phyloP scores from a whole-genome alignment of 2,113 vertebrate species.

The Oryzias javanicus region DNA sequence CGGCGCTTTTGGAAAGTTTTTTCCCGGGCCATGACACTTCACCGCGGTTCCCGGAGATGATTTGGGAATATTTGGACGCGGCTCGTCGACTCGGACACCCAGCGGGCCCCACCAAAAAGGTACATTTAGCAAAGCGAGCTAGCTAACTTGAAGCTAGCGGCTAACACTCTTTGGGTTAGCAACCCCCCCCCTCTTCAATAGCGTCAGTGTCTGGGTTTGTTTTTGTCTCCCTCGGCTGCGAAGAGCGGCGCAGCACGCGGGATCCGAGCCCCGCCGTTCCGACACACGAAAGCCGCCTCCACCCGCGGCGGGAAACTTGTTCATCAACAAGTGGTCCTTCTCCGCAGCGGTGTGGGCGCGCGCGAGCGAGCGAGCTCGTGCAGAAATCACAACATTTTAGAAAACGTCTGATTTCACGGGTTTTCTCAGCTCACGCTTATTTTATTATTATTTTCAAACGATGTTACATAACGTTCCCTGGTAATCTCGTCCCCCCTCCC shows the following conservation, averaged over 20 bases:
- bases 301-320: conserved; percentile 2
- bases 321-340: conserved; percentile 66
- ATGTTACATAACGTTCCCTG: conserved; percentile 39
- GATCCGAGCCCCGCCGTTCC: too few relatives aligned
- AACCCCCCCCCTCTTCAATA: conserved; percentile 10
- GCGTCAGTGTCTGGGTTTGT: conserved; percentile 8
- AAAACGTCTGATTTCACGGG: too few relatives aligned
- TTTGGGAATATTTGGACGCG: conserved; percentile 44
- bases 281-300: background rate
- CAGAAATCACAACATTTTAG: too few relatives aligned
- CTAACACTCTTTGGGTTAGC: conserved; percentile 37
- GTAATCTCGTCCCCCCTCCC: conserved; percentile 29
- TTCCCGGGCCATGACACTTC: conserved; percentile 7
- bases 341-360: conserved; percentile 1
- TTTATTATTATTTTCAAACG: too few relatives aligned
- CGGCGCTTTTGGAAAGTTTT: conserved; percentile 10
- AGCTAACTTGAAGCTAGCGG: conserved; percentile 54
- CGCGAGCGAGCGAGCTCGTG: too few relatives aligned
- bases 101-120: conserved; percentile 55
- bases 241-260: background rate
- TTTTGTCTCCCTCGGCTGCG: background rate
- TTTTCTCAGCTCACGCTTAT: too few relatives aligned
- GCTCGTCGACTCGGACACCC: conserved; percentile 47
- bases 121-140: conserved; percentile 49
- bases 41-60: conserved; percentile 45